Percentiles rank a stretch among this genome's conserved stretches.
phyloP scores from a whole-genome alignment of 2,113 vertebrate species.

The Syngnathus typhle region DNA sequence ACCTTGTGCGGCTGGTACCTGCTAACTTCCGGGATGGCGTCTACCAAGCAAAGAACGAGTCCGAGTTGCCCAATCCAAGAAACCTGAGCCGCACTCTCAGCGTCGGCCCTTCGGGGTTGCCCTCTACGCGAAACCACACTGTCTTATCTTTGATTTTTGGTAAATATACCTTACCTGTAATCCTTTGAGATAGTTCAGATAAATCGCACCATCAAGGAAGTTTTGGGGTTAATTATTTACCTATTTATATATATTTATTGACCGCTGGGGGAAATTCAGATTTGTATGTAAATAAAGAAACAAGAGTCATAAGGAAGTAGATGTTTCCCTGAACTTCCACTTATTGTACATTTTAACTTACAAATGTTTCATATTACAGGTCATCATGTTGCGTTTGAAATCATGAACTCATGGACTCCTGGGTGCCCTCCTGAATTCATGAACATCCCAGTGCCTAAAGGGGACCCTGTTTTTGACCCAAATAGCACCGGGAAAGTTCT shows the following conservation, averaged over 20 bases:
- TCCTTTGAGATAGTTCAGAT: not conserved
- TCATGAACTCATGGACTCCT: conserved; percentile 56
- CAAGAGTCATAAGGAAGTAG: not conserved
- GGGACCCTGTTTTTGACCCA: conserved; percentile 81
- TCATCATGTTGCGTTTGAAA: conserved; percentile 73
- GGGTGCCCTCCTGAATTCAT: conserved; percentile 85
- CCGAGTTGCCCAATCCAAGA: conserved; percentile 79
- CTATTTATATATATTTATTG: too few relatives aligned
- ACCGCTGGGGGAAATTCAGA: too few relatives aligned
- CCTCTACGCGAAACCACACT: conserved; percentile 76
- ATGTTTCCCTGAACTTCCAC: not conserved
- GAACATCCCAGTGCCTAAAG: conserved; percentile 76
- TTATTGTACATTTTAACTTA: not conserved
- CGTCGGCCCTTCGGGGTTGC: conserved; percentile 65
- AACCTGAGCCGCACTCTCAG: conserved; percentile 65
- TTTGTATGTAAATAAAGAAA: not conserved
- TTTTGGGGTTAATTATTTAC: not conserved
- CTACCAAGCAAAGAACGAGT: conserved; percentile 75
- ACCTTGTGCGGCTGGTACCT: conserved; percentile 75
- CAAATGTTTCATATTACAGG: conserved; percentile 56
- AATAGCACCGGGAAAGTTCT: conserved; percentile 61
- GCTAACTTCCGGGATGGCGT: conserved; percentile 83
- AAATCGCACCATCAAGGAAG: not conserved
- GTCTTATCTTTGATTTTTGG: conserved; percentile 88
- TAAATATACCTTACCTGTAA: conserved; percentile 50